Base-by-base conservation (phyloP, 2,888 invertebrate genomes). In the Danaus chrysippus region DNA sequence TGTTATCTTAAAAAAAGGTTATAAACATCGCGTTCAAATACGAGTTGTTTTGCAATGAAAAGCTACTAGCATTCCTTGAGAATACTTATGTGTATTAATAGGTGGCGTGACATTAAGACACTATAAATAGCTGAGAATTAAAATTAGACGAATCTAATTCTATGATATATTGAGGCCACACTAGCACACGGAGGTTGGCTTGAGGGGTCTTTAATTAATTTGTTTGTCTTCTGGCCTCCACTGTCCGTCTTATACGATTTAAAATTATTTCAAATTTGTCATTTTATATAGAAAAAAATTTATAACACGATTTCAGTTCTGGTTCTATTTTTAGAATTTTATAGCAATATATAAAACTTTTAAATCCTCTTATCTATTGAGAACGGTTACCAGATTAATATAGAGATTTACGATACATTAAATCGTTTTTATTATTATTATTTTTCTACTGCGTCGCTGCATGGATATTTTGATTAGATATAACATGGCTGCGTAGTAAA, bases 101-200 rank as follows among this genome's bases (percentile, higher is more conserved):
- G 17, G 17, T 49, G 11, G 34, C 42, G 12, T 43, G 19, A 49
- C 12, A 17, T n/a, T 42, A 34, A 42, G 17, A 56, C n/a, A 15
- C 11, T 53, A 43, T 34, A 3, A 43, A 53, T 42, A 44, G 53
- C 42, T 53, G 42, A 12, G 17, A 34, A 17, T 10, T 53, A 41
- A 49, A 56, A 56, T 56, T 54, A 56, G 42, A 23, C 52, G 60
- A 62, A 64, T 74, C 74, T 73, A 69, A 75, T 69, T 68, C 71
- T 76, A 72, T 75, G 69, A 76, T 67, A 73, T 73, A 77, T 83
- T 80, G 73, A 75, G 73, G 71, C 76, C 79, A 81, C 77, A 75
- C 75, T 44, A 68, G 64, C 71, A 56, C 62, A 49, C 52, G 64
- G 59, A 57, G 59, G 66, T 65, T 64, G 62, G 61, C 59, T 62